Evolutionary conservation across 2,888 invertebrate species (phyloP).

Genomic region (Chrysomela aeneicollis): DNA sequence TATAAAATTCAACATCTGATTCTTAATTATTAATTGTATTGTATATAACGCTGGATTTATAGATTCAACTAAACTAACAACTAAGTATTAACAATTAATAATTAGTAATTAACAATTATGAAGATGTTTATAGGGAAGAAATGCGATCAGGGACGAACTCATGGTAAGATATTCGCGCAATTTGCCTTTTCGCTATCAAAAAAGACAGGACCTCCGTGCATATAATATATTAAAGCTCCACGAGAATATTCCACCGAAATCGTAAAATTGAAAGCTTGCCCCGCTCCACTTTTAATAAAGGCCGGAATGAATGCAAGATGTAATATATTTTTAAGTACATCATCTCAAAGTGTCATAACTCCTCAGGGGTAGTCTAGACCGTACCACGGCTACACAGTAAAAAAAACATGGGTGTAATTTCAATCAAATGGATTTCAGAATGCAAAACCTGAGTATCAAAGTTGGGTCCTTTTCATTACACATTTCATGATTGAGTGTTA

Average conservation of each 20-base stretch:
- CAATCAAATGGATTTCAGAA: too few species aligned
- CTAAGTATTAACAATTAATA: too few species aligned
- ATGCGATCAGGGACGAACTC: not conserved
- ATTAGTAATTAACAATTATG: too few species aligned
- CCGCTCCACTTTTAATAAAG: slow-evolving; percentile 14
- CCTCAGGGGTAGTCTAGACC: slow-evolving; percentile 22
- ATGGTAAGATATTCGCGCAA: not conserved
- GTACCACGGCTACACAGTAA: not conserved
- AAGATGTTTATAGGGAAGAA: too few species aligned
- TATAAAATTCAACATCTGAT: too few species aligned
- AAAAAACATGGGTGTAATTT: too few species aligned
- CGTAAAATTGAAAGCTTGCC: slow-evolving; percentile 7
- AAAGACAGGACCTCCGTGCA: not conserved
- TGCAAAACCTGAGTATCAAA: too few species aligned
- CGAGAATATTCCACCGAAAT: not conserved
- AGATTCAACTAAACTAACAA: too few species aligned
- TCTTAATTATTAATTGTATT: too few species aligned
- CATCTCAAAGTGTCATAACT: slow-evolving; percentile 24
- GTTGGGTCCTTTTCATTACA: too few species aligned
- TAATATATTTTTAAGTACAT: slow-evolving; percentile 28
- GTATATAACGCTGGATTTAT: too few species aligned
- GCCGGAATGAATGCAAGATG: slow-evolving; percentile 15
- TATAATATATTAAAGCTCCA: not conserved
- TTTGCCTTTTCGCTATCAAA: not conserved
- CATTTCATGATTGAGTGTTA: too few species aligned